Percentiles rank a stretch among this genome's conserved stretches.
Conservation (phyloP, 2,888 invertebrate species). For the Synanthedon formicaeformis region DNA sequence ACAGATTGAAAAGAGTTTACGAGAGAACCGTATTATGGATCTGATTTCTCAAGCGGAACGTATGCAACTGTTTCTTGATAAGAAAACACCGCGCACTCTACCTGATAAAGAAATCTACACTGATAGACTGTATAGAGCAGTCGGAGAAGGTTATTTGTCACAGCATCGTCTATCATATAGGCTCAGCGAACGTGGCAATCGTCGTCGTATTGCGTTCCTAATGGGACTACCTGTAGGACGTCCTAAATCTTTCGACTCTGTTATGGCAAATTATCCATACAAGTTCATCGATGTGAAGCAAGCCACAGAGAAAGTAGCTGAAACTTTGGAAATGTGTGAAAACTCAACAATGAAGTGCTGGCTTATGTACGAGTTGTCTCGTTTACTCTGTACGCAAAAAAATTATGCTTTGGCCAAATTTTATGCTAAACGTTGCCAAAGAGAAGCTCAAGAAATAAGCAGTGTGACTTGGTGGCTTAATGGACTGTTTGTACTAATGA, state of each 20-base stretch:
- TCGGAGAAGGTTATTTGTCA: conserved; percentile 52
- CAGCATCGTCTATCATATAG: conserved; percentile 55
- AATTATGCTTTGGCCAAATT: conserved; percentile 58
- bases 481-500: conserved; percentile 53
- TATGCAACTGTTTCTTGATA: conserved; percentile 57
- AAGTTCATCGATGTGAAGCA: conserved; percentile 52
- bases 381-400: conserved; percentile 49
- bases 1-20: conserved; percentile 44
- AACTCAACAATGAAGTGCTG: conserved; percentile 60
- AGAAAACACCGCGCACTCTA: conserved; percentile 46
- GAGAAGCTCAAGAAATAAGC: conserved; percentile 45
- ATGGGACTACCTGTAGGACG: conserved; percentile 56
- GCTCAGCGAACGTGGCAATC: conserved; percentile 54
- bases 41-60: conserved; percentile 52
- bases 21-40: conserved; percentile 43
- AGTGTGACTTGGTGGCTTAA: conserved; percentile 58
- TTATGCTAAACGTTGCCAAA: conserved; percentile 57
- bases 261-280: conserved; percentile 56
- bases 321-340: conserved; percentile 55
- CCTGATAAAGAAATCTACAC: conserved; percentile 54
- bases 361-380: conserved; percentile 55
- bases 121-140: conserved; percentile 50
- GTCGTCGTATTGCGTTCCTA: conserved; percentile 55
- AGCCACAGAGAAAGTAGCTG: conserved; percentile 41
- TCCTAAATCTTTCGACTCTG: conserved; percentile 58